phyloP scores from a whole-genome alignment of 2,888 invertebrate genomes.

The Ochropacha duplaris region DNA sequence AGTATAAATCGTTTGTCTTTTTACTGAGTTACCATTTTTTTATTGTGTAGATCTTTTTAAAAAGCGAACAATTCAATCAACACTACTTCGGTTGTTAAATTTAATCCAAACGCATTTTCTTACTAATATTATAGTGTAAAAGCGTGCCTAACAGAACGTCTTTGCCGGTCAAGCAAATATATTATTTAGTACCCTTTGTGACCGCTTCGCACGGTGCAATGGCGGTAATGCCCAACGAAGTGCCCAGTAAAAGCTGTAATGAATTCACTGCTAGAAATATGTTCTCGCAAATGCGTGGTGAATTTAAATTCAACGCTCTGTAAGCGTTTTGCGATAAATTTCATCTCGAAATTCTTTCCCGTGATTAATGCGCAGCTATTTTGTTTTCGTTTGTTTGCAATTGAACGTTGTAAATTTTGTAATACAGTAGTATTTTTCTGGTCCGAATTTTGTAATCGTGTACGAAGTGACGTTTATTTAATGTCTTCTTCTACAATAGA shows the following conservation, averaged over 20 bases:
- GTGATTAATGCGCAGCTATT: neutral
- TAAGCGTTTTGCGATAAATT: neutral
- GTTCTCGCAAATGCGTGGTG: slow-evolving; percentile 6
- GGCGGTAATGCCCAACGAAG: neutral
- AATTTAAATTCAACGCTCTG: slow-evolving; percentile 4
- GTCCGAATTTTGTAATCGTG: no score
- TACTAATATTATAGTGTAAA: neutral
- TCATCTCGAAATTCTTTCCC: neutral
- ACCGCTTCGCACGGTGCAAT: slow-evolving; percentile 4
- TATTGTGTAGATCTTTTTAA: no score
- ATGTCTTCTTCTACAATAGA: no score
- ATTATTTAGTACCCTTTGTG: slow-evolving; percentile 19
- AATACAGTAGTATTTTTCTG: no score
- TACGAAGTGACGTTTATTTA: no score
- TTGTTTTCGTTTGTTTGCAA: neutral
- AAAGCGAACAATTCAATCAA: no score
- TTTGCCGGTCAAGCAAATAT: slow-evolving; percentile 21
- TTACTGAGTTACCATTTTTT: no score
- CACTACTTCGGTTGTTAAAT: no score
- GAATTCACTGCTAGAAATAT: slow-evolving; percentile 7
- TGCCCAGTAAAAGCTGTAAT: neutral
- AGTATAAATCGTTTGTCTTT: no score
- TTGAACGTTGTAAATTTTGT: neutral
- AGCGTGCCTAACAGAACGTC: slow-evolving; percentile 14
- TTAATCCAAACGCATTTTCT: no score